Percentiles rank a stretch among this genome's conserved stretches.
Conservation (phyloP, 2,797 vertebrate genomes). For the Cuniculus paca region DNA sequence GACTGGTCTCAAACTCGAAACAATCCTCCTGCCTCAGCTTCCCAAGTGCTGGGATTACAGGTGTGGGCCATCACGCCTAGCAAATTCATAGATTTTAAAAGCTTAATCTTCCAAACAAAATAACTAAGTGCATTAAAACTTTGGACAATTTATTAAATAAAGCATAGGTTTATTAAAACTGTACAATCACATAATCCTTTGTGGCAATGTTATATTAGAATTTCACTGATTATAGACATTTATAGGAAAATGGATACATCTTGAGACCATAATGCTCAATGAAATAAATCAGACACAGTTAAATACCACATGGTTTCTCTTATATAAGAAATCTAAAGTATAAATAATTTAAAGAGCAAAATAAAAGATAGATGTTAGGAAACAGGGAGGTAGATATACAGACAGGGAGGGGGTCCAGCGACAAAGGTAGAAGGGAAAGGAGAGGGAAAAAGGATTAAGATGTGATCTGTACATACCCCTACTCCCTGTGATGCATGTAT, state of each 20-base stretch:
- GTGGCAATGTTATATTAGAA: not conserved
- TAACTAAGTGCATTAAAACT: not conserved
- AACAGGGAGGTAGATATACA: not conserved
- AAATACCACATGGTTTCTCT: not conserved
- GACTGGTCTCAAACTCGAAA: no score
- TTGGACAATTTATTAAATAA: slow-evolving; percentile 18
- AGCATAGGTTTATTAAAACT: slow-evolving; percentile 18
- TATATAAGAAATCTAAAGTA: not conserved
- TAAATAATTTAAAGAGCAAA: not conserved
- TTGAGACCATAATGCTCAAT: not conserved
- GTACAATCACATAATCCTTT: not conserved
- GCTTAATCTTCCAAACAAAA: slow-evolving; percentile 52
- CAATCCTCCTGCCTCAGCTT: no score
- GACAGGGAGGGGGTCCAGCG: not conserved
- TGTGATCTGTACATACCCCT: not conserved
- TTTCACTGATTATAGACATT: not conserved
- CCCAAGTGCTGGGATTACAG: no score
- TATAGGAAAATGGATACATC: not conserved
- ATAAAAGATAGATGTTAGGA: not conserved
- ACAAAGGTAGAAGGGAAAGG: not conserved
- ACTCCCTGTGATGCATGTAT: not conserved
- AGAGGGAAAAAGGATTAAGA: not conserved
- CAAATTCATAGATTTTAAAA: slow-evolving; percentile 28
- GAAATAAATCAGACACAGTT: not conserved
- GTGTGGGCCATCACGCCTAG: no score